Conservation (phyloP, 2,113 vertebrate genomes). For the Semnopithecus entellus region DNA sequence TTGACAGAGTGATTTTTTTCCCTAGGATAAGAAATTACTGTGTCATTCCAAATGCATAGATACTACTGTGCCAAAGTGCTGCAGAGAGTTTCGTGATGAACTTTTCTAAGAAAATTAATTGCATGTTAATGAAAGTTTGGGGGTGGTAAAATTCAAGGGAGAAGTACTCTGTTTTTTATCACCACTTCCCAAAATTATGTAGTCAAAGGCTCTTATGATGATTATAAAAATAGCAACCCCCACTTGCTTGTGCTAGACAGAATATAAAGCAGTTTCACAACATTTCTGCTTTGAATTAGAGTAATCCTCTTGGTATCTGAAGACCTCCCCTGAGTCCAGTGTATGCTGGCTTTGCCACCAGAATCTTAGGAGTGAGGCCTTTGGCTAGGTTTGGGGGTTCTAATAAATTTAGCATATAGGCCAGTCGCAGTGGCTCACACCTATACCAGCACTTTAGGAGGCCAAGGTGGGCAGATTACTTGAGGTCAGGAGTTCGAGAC, state of each 20-base stretch:
- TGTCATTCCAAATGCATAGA: not conserved
- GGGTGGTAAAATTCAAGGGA: not conserved
- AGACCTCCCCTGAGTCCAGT: not conserved
- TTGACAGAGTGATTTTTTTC: not conserved
- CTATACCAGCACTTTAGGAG: too few relatives aligned
- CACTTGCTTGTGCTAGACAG: not conserved
- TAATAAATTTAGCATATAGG: not conserved
- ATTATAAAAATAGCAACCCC: constrained; percentile 21
- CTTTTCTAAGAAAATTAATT: constrained; percentile 22
- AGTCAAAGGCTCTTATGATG: not conserved
- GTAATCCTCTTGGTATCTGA: not conserved
- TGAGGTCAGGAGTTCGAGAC: too few relatives aligned
- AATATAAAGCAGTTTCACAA: not conserved
- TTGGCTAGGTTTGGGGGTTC: not conserved
- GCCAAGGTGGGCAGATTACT: too few relatives aligned
- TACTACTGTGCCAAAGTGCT: not conserved
- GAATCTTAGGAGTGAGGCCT: not conserved
- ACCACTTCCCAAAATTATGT: not conserved
- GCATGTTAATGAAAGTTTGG: not conserved
- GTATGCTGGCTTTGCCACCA: not conserved
- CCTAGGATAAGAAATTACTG: not conserved
- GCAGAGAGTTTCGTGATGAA: not conserved
- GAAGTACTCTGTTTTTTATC: not conserved
- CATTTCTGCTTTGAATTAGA: not conserved
- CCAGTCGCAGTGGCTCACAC: too few relatives aligned